A percentile compares a stretch with the other conserved stretches of the same genome.
Evolutionary conservation across 2,888 invertebrate species (phyloP).

Genomic region (Meteorus colon): DNA sequence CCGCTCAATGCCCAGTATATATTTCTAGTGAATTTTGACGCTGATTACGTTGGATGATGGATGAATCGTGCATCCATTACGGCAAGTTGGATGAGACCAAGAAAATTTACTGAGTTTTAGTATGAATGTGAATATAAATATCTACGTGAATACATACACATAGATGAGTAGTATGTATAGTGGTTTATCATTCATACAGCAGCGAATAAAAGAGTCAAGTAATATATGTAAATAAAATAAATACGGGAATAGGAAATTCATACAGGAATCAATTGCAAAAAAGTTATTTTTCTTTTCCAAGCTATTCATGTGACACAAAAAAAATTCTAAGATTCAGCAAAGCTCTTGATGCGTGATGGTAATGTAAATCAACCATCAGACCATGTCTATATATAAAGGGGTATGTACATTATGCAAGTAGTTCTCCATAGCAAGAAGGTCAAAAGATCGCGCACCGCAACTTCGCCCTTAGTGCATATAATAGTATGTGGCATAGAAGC

Average conservation of each 20-base stretch:
- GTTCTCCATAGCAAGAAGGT: not conserved
- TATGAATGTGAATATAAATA: slow-evolving; percentile 5
- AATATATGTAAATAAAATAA: not conserved
- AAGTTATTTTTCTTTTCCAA: not conserved
- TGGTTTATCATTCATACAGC: not conserved
- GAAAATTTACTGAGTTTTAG: slow-evolving; percentile 13
- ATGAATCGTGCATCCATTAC: slow-evolving; percentile 50
- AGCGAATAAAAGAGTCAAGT: not conserved
- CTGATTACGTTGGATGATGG: slow-evolving; percentile 61
- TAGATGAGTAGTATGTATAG: not conserved
- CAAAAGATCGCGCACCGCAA: not conserved
- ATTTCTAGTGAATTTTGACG: slow-evolving; percentile 61
- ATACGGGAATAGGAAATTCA: not conserved
- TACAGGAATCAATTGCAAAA: not conserved
- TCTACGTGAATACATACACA: not conserved
- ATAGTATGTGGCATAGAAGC: not conserved
- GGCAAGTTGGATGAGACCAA: slow-evolving; percentile 28
- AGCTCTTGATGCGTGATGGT: not conserved
- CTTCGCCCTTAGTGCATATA: not conserved
- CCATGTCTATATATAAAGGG: not conserved
- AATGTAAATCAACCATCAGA: not conserved
- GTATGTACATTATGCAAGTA: not conserved
- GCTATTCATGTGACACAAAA: not conserved
- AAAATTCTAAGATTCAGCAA: not conserved
- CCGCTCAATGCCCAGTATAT: slow-evolving; percentile 35